Conservation (phyloP, 2,888 invertebrate genomes). For the Branchinecta sandiegonensis region DNA sequence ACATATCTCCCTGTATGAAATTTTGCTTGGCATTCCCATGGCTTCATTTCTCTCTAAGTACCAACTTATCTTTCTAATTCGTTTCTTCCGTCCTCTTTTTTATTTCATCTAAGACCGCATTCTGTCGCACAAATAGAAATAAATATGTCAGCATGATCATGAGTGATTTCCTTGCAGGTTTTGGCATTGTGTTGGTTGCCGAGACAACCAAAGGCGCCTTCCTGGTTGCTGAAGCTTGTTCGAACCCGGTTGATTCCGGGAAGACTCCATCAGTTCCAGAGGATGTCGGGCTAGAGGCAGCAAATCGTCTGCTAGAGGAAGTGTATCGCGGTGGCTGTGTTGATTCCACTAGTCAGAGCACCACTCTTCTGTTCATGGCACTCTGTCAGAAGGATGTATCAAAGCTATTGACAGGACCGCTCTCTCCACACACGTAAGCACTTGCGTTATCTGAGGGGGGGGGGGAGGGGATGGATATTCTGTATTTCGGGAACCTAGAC, state of each 20-base stretch:
- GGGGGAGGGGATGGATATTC: too few species aligned
- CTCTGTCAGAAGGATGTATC: slow-evolving; percentile 87
- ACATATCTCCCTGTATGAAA: too few species aligned
- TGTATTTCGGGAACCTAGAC: too few species aligned
- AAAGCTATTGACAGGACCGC: slow-evolving; percentile 50
- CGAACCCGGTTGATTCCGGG: slow-evolving; percentile 35
- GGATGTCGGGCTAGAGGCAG: slow-evolving; percentile 71
- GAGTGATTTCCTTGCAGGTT: slow-evolving; percentile 43
- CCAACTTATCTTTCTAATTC: too few species aligned
- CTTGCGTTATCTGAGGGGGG: not conserved
- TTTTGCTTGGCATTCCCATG: too few species aligned
- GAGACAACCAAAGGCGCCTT: slow-evolving; percentile 58
- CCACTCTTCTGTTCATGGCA: slow-evolving; percentile 81
- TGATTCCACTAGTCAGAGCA: slow-evolving; percentile 72
- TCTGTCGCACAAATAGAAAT: not conserved
- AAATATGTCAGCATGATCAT: not conserved
- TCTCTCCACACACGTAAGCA: slow-evolving; percentile 46
- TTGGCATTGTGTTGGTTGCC: slow-evolving; percentile 74
- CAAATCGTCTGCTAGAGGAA: slow-evolving; percentile 68
- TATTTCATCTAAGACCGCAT: not conserved
- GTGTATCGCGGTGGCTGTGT: slow-evolving; percentile 79
- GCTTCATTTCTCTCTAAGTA: too few species aligned
- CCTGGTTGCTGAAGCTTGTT: slow-evolving; percentile 36
- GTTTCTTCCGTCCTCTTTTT: too few species aligned
- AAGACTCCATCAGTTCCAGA: slow-evolving; percentile 63